phyloP scores from a whole-genome alignment of 64 coral and sea anemone species.

The Montipora cactus region DNA sequence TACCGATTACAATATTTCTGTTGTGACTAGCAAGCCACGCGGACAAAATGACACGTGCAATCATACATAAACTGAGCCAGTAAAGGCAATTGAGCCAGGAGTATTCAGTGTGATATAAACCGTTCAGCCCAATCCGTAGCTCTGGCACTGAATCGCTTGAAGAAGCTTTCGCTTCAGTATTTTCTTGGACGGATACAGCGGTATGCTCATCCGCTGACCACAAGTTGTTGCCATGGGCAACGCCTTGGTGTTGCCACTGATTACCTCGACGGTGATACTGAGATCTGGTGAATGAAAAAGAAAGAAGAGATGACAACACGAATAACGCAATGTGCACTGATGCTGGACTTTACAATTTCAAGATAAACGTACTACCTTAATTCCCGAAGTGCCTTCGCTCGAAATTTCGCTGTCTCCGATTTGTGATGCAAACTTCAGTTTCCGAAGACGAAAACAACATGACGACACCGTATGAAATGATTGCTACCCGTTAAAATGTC shows the following conservation, averaged over 20 bases:
- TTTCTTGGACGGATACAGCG: conserved; percentile 85
- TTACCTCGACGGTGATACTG: conserved; percentile 87
- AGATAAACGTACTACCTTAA: neutral
- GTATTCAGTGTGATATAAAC: no score
- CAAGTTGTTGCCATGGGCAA: conserved; percentile 98
- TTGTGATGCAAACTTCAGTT: no score
- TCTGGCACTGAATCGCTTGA: conserved; percentile 95
- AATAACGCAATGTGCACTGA: neutral
- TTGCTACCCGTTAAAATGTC: no score
- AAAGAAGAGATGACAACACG: neutral
- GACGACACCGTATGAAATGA: no score
- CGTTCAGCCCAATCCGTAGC: conserved; percentile 84
- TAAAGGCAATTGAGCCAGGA: neutral
- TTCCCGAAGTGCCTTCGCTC: no score
- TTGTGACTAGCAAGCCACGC: neutral
- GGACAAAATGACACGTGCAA: no score
- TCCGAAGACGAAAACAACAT: no score
- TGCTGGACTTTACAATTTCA: neutral
- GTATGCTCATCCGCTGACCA: conserved; percentile 96
- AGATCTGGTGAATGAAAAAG: conserved; percentile 60
- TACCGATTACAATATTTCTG: neutral
- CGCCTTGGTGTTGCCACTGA: conserved; percentile 94
- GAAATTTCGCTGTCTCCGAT: no score
- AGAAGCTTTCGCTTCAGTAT: conserved; percentile 87
- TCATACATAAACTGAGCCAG: no score